phyloP scores from a whole-genome alignment of 2,797 vertebrate species.

The Cuculus canorus region DNA sequence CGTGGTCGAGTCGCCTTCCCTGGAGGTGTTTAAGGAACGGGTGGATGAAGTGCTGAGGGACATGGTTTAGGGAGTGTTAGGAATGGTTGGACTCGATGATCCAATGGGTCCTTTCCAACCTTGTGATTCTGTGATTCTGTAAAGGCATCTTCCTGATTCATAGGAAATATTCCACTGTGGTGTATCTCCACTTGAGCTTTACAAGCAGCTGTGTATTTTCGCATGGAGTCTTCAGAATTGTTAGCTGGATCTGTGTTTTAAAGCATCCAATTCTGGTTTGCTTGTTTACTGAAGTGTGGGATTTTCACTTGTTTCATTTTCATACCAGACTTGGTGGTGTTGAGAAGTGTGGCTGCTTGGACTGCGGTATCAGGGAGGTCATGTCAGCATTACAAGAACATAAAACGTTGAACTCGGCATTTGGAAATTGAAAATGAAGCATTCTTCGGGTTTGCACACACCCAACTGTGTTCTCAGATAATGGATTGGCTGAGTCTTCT shows the following conservation, averaged over 20 bases:
- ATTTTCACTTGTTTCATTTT: neutral
- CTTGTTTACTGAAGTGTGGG: neutral
- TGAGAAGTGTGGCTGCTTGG: neutral
- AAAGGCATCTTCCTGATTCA: neutral
- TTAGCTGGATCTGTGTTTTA: neutral
- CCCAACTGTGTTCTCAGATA: neutral
- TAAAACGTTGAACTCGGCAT: neutral
- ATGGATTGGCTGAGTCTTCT: neutral
- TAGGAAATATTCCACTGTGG: neutral
- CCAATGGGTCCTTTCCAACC: too few relatives aligned
- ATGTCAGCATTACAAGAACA: rapidly evolving
- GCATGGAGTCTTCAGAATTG: neutral
- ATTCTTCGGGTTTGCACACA: neutral
- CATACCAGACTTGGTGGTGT: neutral
- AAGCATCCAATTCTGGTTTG: neutral
- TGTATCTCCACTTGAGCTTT: neutral
- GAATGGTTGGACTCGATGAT: too few relatives aligned
- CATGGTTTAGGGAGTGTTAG: too few relatives aligned
- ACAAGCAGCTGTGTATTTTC: neutral
- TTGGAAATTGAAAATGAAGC: neutral
- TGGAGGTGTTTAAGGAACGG: too few relatives aligned
- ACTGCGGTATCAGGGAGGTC: neutral
- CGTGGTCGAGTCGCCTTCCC: too few relatives aligned
- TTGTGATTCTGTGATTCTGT: too few relatives aligned
- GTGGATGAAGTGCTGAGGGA: too few relatives aligned